Evolutionary conservation across 2,113 vertebrate species (phyloP).

Genomic region (Laterallus jamaicensis): DNA sequence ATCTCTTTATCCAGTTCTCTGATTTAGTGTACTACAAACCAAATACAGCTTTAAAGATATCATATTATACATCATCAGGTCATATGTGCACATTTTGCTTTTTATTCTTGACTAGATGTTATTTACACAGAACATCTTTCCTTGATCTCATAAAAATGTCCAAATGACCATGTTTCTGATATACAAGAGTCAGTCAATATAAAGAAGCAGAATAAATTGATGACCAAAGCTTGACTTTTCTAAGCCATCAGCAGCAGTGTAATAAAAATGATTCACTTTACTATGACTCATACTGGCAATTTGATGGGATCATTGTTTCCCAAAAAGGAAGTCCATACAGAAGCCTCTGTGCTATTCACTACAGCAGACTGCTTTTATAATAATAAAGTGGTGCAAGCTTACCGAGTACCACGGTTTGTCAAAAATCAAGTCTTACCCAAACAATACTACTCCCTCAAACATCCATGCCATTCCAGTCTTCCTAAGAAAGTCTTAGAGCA

Average conservation of each 20-base stretch:
- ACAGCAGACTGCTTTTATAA: neutral
- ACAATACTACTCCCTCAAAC: neutral
- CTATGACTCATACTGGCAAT: conserved; percentile 53
- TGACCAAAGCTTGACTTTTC: conserved; percentile 60
- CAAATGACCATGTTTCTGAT: conserved; percentile 42
- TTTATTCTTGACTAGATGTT: conserved; percentile 21
- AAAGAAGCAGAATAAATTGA: conserved; percentile 53
- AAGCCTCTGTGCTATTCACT: neutral
- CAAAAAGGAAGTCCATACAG: neutral
- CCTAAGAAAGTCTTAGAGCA: neutral
- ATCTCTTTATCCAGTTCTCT: neutral
- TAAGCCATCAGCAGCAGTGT: conserved; percentile 18
- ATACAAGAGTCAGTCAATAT: conserved; percentile 52
- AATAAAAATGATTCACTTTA: conserved; percentile 71
- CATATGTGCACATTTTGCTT: conserved; percentile 19
- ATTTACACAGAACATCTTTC: conserved; percentile 50
- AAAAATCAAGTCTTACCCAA: neutral
- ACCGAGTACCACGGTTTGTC: neutral
- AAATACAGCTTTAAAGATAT: conserved; percentile 18
- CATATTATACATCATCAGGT: neutral
- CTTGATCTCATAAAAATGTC: conserved; percentile 50
- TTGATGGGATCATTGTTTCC: conserved; percentile 60
- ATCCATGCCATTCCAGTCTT: neutral
- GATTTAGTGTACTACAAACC: conserved; percentile 13
- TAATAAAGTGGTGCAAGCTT: neutral